Conservation (phyloP, 2,888 invertebrate genomes). For the Junonia oenone region DNA sequence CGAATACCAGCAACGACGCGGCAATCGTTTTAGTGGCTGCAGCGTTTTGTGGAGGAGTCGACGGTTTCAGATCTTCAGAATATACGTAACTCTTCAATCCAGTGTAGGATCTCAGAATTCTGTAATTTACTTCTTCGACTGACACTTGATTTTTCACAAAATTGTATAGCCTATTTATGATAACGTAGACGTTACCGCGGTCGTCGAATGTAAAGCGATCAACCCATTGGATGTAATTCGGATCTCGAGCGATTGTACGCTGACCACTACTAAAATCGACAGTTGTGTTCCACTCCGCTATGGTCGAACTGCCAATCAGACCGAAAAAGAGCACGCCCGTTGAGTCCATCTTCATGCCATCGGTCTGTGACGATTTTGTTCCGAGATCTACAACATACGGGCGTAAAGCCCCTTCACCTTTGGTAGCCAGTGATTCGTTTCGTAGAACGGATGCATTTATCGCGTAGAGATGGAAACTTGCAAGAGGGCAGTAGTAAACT, state of each 20-base stretch:
- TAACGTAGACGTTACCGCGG: constrained; percentile 82
- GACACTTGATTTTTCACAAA: constrained; percentile 82
- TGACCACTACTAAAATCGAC: constrained; percentile 79
- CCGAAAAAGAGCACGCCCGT: constrained; percentile 85
- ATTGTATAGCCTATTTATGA: constrained; percentile 84
- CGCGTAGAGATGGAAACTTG: constrained; percentile 83
- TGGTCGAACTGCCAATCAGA: constrained; percentile 83
- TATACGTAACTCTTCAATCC: constrained; percentile 83
- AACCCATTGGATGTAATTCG: constrained; percentile 85
- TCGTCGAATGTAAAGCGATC: constrained; percentile 85
- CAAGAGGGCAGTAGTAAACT: constrained; percentile 84
- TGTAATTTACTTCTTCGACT: constrained; percentile 81
- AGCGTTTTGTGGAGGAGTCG: constrained; percentile 36
- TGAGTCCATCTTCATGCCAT: constrained; percentile 88
- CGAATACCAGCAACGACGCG: constrained; percentile 50
- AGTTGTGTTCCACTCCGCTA: constrained; percentile 85
- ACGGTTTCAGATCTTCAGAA: constrained; percentile 52
- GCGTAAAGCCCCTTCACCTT: constrained; percentile 53
- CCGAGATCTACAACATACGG: constrained; percentile 81
- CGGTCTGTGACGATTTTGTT: constrained; percentile 82
- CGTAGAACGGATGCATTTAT: constrained; percentile 81
- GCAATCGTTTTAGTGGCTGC: constrained; percentile 48
- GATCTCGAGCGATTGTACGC: constrained; percentile 83
- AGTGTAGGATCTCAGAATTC: constrained; percentile 81
- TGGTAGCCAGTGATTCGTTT: constrained; percentile 66